Base-by-base conservation (phyloP, 2,113 vertebrate genomes). In the Anarrhichthys ocellatus region DNA sequence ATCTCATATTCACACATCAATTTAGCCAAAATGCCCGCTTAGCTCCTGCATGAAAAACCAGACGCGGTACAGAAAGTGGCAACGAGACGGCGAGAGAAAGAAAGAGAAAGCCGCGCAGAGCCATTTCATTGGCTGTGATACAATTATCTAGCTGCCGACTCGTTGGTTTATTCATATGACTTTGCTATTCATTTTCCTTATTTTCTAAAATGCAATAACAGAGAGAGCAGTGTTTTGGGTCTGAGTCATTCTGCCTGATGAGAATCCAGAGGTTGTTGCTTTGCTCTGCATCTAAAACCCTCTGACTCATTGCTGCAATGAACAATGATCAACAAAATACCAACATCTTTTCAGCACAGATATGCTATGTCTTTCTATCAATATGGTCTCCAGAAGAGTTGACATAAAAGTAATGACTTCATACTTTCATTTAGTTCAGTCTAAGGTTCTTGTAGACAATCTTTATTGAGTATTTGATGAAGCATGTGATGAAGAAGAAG, bases 81-180 rank as follows among this genome's bases (percentile, higher is more conserved):
- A 77, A 46, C 22, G 15, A 79, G 36, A 70, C 36, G 72, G 38
- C 3, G 1, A 50, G 11, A 62, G 38, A 50, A 6, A 61, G 58
- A 76, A 20, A 71, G 34, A 63, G 50, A 81, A 24, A 82, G 20
- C 61, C 79, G 73, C 42, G n/a, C 3, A 24, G 48, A 86, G 83
- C 15, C 76, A 76, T 93, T 87, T 86, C 54, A 85, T 54, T 86
- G 78, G 63, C 70, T 84, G 69, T 82, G 86, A 89, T 75, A 72
- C 67, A 86, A 87, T 92, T 90, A 85, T 85, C 70, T 80, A 75
- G 59, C 81, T 88, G 76, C 70, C 40, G 81, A 85, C 84, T 92
- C 59, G n/a, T 46, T 76, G 83, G 59, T 76, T 54, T 71, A 74
- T 81, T 87, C 77, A 78, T 70, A 88, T 81, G 76, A 85, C 74